Evolutionary conservation across 2,888 invertebrate genomes (phyloP), one percentile per base, ranked within the genome.

Genomic region (Pyrocoelia pectoralis): DNA sequence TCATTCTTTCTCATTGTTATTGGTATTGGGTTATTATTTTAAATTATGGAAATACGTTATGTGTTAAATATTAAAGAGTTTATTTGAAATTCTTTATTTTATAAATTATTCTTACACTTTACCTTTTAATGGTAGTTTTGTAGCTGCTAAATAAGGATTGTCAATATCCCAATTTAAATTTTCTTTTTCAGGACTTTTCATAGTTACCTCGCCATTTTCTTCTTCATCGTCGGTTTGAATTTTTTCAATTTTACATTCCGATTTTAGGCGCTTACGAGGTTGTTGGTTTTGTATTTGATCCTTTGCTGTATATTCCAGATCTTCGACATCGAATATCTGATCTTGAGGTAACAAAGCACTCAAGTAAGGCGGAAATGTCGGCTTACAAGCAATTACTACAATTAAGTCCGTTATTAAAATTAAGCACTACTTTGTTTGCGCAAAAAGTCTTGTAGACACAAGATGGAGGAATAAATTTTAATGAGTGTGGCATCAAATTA

Each of bases 271-370:
- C 69, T 76, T 75, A 66, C 78, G 76, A 40, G 79, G 76, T 66
- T 73, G 82, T 77, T 71, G 78, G 71, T 77, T 81, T 69, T 75
- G 75, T 60, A 73, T 72, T 61, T 69, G 67, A 33, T 70, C 66
- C 66, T 74, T 88, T 70, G 89, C 89, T 77, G 90, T 89, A 74
- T 90, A 89, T 75, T 91, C 90, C 64, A 91, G 80, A 76, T 94
- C 93, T 77, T 95, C 95, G 75, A 93, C 91, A 76, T 97, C 96
- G 80, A 96, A 94, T 33, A 97, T 93, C 84, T 97, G 96, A 83
- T 98, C 97, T 71, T 93, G 93, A 0, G 97, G 97, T 73, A 97
- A 82, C 18, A 97, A 83, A 2, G 96, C 95, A 65, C 91, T 88
- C 41, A 95, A 80, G 77, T 97, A 97, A 1, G 95, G 89, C 4